Conservation (phyloP, 2,888 invertebrate genomes). For the Parnassius orleans region DNA sequence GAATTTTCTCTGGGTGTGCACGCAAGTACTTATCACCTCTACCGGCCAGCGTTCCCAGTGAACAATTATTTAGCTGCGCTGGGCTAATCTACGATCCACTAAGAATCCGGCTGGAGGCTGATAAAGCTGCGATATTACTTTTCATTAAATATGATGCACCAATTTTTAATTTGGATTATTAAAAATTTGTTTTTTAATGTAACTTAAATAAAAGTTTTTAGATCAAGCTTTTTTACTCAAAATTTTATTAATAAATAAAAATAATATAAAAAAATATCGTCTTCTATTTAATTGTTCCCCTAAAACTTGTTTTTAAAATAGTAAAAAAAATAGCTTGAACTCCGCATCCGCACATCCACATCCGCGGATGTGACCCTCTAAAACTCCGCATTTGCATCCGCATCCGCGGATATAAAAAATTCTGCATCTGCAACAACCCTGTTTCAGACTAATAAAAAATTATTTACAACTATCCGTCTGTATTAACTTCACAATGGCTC, state of each 20-base stretch:
- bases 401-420: not conserved
- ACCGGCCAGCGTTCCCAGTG: slow-evolving; percentile 32
- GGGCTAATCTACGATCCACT: slow-evolving; percentile 2
- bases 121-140: not conserved
- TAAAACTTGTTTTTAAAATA: not conserved
- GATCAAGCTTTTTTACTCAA: no score
- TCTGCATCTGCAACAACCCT: not conserved
- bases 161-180: no score
- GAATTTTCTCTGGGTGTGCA: not conserved
- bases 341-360: not conserved
- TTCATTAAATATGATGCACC: no score
- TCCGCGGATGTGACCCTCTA: not conserved
- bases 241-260: no score
- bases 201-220: no score
- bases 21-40: slow-evolving; percentile 23
- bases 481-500: no score
- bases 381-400: not conserved
- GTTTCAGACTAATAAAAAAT: no score
- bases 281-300: not conserved
- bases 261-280: not conserved
- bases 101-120: not conserved
- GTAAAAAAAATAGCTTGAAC: not conserved
- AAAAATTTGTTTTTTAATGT: no score
- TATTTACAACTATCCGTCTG: no score
- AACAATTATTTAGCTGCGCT: slow-evolving; percentile 30